phyloP scores from a whole-genome alignment of 2,888 invertebrate species.

The Drosophila aldrichi region DNA sequence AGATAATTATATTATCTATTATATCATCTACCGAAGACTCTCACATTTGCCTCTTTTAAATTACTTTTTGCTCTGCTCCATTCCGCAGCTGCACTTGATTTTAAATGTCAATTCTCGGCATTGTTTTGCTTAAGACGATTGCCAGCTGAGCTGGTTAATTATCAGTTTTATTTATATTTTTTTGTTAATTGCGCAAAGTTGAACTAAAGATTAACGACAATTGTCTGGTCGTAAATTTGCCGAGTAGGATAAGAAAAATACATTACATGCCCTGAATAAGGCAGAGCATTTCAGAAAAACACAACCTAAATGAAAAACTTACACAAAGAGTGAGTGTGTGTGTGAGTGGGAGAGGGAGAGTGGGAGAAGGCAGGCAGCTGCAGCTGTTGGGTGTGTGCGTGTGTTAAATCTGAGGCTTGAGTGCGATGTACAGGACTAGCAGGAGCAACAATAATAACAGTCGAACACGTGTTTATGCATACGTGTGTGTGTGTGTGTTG shows the following conservation, averaged over 20 bases:
- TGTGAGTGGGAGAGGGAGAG: background rate
- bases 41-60: too few species aligned
- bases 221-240: constrained; percentile 26
- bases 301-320: constrained; percentile 7
- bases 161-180: background rate
- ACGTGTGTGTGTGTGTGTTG: constrained; percentile 24
- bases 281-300: constrained; percentile 25
- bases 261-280: constrained; percentile 7
- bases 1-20: too few species aligned
- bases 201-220: constrained; percentile 24
- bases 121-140: background rate
- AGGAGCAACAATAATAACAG: constrained; percentile 39
- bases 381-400: background rate
- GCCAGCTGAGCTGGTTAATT: constrained; percentile 1
- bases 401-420: constrained; percentile 33
- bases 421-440: constrained; percentile 24
- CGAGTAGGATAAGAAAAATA: constrained; percentile 19
- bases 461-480: constrained; percentile 72
- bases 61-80: background rate
- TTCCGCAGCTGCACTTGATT: background rate
- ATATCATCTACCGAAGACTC: too few species aligned
- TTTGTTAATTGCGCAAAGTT: constrained; percentile 17
- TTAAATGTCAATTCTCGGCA: background rate
- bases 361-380: background rate
- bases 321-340: background rate